Evolutionary conservation across 2,113 vertebrate species (phyloP).

Genomic region (Xenotilapia flavipinnis): DNA sequence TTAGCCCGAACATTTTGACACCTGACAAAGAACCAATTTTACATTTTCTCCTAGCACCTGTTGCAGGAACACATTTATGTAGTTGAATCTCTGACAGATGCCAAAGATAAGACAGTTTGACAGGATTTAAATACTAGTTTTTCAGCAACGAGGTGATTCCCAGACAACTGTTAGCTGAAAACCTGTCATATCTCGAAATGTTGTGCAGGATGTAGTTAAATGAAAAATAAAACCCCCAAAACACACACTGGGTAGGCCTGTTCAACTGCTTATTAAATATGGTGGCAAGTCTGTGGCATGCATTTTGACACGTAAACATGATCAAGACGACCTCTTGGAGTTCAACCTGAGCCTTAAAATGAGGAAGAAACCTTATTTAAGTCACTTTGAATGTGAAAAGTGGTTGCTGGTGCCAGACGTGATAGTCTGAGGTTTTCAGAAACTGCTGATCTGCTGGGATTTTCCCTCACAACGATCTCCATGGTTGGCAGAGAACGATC

Average conservation of each 20-base stretch:
- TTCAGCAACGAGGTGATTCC: not conserved
- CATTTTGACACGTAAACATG: not conserved
- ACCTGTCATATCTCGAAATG: not conserved
- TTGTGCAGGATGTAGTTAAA: not conserved
- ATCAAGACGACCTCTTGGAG: not conserved
- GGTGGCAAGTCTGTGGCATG: not conserved
- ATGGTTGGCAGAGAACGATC: accelerated
- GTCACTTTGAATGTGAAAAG: not conserved
- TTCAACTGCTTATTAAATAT: not conserved
- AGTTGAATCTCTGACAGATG: not conserved
- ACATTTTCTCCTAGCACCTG: not conserved
- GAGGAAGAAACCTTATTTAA: not conserved
- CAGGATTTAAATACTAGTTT: not conserved
- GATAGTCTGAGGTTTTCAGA: accelerated
- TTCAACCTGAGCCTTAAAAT: accelerated
- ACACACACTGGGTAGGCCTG: not conserved
- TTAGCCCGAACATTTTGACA: not conserved
- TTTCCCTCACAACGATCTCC: not conserved
- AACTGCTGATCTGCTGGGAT: not conserved
- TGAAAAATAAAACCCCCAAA: not conserved
- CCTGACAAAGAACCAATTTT: accelerated
- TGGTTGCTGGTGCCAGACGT: not conserved
- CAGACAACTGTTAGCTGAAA: not conserved
- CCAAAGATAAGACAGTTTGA: not conserved
- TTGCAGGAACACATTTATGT: not conserved